A percentile compares a stretch with the other conserved stretches of the same genome.
Conservation (phyloP, 92 coral and sea anemone species). For the Zoanthus sociatus region DNA sequence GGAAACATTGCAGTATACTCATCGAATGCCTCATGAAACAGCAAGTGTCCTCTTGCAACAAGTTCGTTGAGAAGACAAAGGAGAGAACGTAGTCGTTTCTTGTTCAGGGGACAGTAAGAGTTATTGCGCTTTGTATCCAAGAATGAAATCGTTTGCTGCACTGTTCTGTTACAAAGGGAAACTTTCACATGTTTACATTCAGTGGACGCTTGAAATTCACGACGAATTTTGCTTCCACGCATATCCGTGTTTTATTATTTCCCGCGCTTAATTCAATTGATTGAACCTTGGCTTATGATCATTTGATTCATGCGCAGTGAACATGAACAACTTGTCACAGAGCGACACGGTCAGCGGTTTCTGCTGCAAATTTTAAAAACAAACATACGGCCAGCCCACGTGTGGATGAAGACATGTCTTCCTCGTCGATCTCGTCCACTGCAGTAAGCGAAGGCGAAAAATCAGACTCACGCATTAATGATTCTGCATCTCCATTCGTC, state of each 20-base stretch:
- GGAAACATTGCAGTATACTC: slow-evolving; percentile 15
- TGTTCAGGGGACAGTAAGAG: slow-evolving; percentile 4
- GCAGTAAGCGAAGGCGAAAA: not conserved
- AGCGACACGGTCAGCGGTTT: not conserved
- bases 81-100: slow-evolving; percentile 14
- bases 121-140: not conserved
- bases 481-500: not conserved
- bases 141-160: not conserved
- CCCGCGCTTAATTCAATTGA: too few relatives aligned
- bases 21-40: slow-evolving; percentile 27
- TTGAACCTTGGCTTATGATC: too few relatives aligned
- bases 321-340: too few relatives aligned
- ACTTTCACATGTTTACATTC: slow-evolving; percentile 30
- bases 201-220: not conserved
- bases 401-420: too few relatives aligned
- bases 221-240: slow-evolving; percentile 22
- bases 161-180: slow-evolving; percentile 43
- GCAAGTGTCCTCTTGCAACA: slow-evolving; percentile 1
- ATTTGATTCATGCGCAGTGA: too few relatives aligned
- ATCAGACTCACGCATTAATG: not conserved
- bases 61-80: slow-evolving; percentile 53
- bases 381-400: not conserved
- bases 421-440: not conserved
- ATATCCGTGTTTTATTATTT: too few relatives aligned
- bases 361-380: not conserved